Evolutionary conservation across 1,140 invertebrate genomes (phyloP), one percentile per base, ranked within the genome.

Genomic region (Drosophila miranda): DNA sequence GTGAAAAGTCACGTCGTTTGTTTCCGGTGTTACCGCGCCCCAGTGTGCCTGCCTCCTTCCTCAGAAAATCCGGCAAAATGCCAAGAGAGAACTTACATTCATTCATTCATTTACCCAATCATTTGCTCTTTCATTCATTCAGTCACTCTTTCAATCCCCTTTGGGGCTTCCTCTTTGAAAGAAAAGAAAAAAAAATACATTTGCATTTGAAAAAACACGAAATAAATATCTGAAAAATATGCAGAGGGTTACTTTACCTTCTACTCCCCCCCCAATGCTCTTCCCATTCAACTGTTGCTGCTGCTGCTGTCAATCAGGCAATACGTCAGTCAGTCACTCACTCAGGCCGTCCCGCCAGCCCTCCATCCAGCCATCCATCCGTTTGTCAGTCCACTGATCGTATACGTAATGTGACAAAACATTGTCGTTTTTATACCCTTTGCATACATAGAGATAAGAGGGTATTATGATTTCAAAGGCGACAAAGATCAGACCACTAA

Each of bases 1-100:
- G 72, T 82, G 61, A 83, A 90, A 90, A 90, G 89, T 90, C 89
- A 90, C 89, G 89, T 90, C 89, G 89, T 87, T 90, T 82, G 89
- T 80, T 90, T 90, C 89, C 89, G 88, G 88, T 83, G 73, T 26
- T 34, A 11, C 14, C 49, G 30, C 30, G 67, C 67, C 68, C 23
- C 56, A 55, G 45, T 58, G 19, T 16, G 23, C 9, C 9, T 34
- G 11, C 48, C 30, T 34, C 41, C 3, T 19, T 34, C 7, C n/a
- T n/a, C 30, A 19, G 4, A 11, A 58, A 41, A 43, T 57, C 66
- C 51, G 80, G 81, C 81, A 86, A 51, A 84, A 69, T 84, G 81
- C 81, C 81, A 84, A 38, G 34, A 13, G 34, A 74, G 48, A 87
- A 84, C 74, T 87, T 87, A 80, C 77, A 84, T 77, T 86, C 77